Evolutionary conservation across 2,888 invertebrate genomes (phyloP), one percentile per base, ranked within the genome.

Genomic region (Drosophila leonis): DNA sequence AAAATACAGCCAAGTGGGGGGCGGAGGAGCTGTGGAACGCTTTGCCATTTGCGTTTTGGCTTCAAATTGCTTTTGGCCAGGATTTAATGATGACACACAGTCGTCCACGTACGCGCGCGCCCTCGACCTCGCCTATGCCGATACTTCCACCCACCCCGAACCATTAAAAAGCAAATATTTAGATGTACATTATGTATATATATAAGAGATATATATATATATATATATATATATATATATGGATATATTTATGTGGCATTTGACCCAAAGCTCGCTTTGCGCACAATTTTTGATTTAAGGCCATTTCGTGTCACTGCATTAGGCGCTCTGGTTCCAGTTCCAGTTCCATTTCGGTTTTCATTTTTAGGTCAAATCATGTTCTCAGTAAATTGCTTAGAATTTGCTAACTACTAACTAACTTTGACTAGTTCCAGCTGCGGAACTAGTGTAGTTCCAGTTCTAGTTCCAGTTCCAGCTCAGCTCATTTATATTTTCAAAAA

Each of bases 81-180:
- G 80, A 80, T 82, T 85, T 89, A 83, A 85, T 83, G 82, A 86
- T 78, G 84, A 76, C 74, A 69, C 72, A 75, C 74, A 72, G 62
- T 29, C 65, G 54, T 37, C 59, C 59, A 39, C 18, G 48, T 18
- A 24, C 35, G 33, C 35, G 27, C 35, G 33, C 35, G 27, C 35
- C 35, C 46, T 59, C 46, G 59, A 18, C 27, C 20, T 13, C 18
- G 9, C 27, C 48, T 31, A 49, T 31, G 24, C 27, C 27, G 42
- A 12, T 13, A 13, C 2, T 12, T 4, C 15, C 31, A 20, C 12
- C 15, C 18, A 49, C 20, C 7, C 13, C 18, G 44, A 29, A 12
- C 35, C 67, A 55, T 55, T 79, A 67, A 71, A 71, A 78, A 65
- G 61, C 37, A 69, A 63, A 71, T 64, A 65, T 65, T 55, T 64